Evolutionary conservation across 1,140 invertebrate species (phyloP), one percentile per base, ranked within the genome.

Genomic region (Cydia fagiglandana): DNA sequence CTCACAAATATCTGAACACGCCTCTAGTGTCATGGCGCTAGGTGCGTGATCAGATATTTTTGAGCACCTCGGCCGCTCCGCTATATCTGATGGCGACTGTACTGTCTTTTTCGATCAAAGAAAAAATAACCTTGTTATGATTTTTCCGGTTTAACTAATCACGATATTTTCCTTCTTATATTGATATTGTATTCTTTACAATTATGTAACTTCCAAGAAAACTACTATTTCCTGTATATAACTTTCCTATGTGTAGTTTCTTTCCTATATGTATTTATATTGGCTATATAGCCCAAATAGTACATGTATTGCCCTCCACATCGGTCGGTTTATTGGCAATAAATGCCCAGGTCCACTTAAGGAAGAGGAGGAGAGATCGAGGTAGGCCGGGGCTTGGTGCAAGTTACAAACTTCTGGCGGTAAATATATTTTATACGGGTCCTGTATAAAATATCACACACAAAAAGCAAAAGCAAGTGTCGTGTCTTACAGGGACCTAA

Each of bases 331-430:
- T 82, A 82, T 82, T 80, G 79, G 73, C 81, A 77, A 82, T 82
- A 82, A 82, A 82, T 79, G 79, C 79, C 74, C 75, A 77, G 77
- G 76, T 74, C 81, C 79, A 82, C 79, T 82, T 82, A 82, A 80
- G 74, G 78, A 80, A 78, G 53, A 78, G 56, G 24, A 20, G 56
- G 56, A 24, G 17, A 56, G 78, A 77, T 78, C 73, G 70, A 66
- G 41, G 53, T 56, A 64, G 47, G 41, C 12, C 6, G n/a, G 17
- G 24, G 4, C 34, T 66, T 81, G 78, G 76, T 47, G 12, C 38
- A 78, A 77, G 17, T 47, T 50, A 28, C 7, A 28, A 64, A 74
- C 45, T 61, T 24, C 7, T 24, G 2, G 6, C 17, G 15, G 4
- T 0, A 17, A 15, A 7, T 50, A 50, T 45, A 64, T 47, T 20